Base-by-base conservation (phyloP, 2,888 invertebrate genomes). In the Bellardia pandia region DNA sequence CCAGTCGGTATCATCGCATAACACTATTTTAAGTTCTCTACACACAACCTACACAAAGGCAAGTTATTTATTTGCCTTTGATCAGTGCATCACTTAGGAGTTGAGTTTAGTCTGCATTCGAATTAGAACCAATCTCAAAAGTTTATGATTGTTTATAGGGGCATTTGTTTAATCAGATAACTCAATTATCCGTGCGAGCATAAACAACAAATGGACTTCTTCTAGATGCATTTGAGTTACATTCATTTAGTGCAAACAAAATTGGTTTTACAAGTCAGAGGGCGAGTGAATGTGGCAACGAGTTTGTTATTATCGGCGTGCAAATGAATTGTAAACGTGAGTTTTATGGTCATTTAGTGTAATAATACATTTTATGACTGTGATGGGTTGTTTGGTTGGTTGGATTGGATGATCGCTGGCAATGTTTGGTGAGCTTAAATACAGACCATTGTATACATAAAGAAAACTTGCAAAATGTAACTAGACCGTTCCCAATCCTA, bases 321-420 rank as follows among this genome's bases (percentile, higher is more conserved):
- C 91, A 92, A 92, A 92, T 92, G 92, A 92, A 91, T 92, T 92
- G 92, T 92, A 92, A 92, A 92, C 92, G 92, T 92, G 92, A 92
- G 92, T 92, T 92, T 92, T 92, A 92, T 92, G 92, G 92, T 92
- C 92, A 92, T 92, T 92, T 92, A 92, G 92, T 45, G 45, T 13
- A 45, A 92, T 92, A 92, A 92, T 91, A 92, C 91, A 91, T 92
- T 92, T 92, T 92, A 91, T 91, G 92, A 91, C 83, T 88, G 87
- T 83, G 83, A 85, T 86, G 81, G 81, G 62, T 86, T 71, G 16
- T 53, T 45, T 8, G 16, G 53, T 53, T 53, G 66, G 30, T n/a
- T 81, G 58, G 37, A 23, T 37, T 6, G 37, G 37, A 81, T 56
- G 53, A 53, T 53, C 8, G 16, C 23, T 53, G 60, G 82, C 40